A percentile compares a stretch with the other conserved stretches of the same genome.
Conservation (phyloP, 2,888 invertebrate genomes). For the Nymphalis urticae region DNA sequence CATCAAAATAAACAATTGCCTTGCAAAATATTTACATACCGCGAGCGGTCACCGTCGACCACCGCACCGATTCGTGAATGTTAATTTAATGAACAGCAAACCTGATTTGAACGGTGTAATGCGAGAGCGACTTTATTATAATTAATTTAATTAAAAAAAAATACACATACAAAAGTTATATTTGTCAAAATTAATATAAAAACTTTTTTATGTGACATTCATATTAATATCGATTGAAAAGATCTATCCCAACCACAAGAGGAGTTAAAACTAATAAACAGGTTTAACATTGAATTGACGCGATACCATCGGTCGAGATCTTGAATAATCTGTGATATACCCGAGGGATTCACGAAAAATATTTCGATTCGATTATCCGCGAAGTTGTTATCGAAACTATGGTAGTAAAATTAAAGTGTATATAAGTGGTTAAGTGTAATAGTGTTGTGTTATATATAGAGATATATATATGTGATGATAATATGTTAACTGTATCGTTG, state of each 20-base stretch:
- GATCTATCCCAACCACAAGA: neutral
- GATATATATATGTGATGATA: no score
- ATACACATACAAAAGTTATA: neutral
- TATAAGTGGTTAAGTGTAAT: no score
- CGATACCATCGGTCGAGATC: no score
- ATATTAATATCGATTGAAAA: neutral
- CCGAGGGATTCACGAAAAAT: no score
- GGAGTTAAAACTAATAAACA: neutral
- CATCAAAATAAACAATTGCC: constrained; percentile 7
- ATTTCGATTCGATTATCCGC: no score
- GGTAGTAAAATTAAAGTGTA: no score
- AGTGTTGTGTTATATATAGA: no score
- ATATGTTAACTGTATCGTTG: no score
- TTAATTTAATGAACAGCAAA: constrained; percentile 33
- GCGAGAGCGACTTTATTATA: constrained; percentile 4
- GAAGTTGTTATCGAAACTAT: no score
- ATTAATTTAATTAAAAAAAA: neutral
- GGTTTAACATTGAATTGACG: no score
- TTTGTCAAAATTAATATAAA: neutral
- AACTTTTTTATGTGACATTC: neutral
- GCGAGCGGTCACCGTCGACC: constrained; percentile 8
- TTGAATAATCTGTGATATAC: no score
- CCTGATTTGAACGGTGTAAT: constrained; percentile 33
- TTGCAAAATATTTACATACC: constrained; percentile 18
- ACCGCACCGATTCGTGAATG: constrained; percentile 27